Evolutionary conservation across 2,113 vertebrate species (phyloP).

Genomic region (Rhinogobius similis): DNA sequence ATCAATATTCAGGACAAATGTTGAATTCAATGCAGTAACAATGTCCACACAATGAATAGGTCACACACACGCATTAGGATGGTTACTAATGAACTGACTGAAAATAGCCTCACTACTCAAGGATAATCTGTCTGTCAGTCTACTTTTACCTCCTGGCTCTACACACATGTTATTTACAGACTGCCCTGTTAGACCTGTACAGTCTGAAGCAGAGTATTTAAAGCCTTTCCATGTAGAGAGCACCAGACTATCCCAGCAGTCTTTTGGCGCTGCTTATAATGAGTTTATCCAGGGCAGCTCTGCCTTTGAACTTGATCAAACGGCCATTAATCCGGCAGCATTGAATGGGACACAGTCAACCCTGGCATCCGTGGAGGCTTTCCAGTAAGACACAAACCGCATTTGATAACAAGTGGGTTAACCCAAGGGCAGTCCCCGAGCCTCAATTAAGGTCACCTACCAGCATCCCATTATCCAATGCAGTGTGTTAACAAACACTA

Average conservation of each 20-base stretch:
- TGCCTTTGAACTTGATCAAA: slow-evolving; percentile 71
- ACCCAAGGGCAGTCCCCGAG: slow-evolving; percentile 55
- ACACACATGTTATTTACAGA: slow-evolving; percentile 51
- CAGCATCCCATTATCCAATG: slow-evolving; percentile 50
- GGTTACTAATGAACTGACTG: slow-evolving; percentile 39
- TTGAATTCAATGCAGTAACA: background rate
- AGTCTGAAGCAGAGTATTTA: slow-evolving; percentile 55
- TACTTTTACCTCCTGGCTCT: slow-evolving; percentile 52
- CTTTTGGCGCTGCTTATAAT: slow-evolving; percentile 54
- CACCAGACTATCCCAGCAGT: slow-evolving; percentile 37
- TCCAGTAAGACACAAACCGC: slow-evolving; percentile 64
- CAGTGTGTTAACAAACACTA: slow-evolving; percentile 31
- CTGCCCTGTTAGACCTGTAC: slow-evolving; percentile 45
- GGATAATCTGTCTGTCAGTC: slow-evolving; percentile 34
- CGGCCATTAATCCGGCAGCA: slow-evolving; percentile 59
- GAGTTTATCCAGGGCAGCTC: slow-evolving; percentile 64
- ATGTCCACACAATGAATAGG: slow-evolving; percentile 45
- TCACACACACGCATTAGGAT: slow-evolving; percentile 37
- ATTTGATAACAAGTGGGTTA: slow-evolving; percentile 67
- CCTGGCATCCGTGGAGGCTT: slow-evolving; percentile 62
- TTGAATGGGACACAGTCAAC: slow-evolving; percentile 51
- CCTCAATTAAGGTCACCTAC: slow-evolving; percentile 59
- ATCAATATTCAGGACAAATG: background rate
- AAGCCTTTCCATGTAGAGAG: slow-evolving; percentile 51
- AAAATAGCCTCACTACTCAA: slow-evolving; percentile 32